Evolutionary conservation across 1,140 invertebrate species (phyloP), one percentile per base, ranked within the genome.

Genomic region (Eubasilissa regina): DNA sequence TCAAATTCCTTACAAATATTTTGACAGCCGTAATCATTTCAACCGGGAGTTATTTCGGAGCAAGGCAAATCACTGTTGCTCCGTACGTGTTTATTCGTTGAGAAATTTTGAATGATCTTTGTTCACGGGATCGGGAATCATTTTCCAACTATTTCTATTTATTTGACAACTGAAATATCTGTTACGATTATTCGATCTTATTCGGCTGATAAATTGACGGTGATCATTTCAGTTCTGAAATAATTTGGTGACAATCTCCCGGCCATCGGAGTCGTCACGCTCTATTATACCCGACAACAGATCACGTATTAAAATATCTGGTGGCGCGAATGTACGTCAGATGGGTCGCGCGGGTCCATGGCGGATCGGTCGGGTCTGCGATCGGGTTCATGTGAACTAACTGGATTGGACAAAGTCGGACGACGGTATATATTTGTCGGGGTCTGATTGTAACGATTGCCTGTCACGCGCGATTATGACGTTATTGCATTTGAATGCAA

Each of bases 1-100:
- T 64, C 60, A 64, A 64, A 64, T 64, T 64, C 60, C 35, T 13
- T 12, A 64, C 25, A 64, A 64, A 64, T 64, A 64, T 64, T 64
- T 64, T 64, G 60, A 64, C 60, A 64, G 60, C 35, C 3, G 35
- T 35, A 64, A 64, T 64, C 25, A 64, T 64, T 64, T 64, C 25
- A 43, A 9, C 0, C 60, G 25, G 55, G 35, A 64, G 60, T 64
- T 64, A 64, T 64, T 7, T 64, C 25, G 9, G 60, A 10, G 9
- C 60, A 21, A 64, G 12, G n/a, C 60, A n/a, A 64, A 51, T 12
- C 48, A 15, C 1, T 35, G 17, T 58, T 58, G 55, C 55, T 58
- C 9, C 60, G 19, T 64, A 58, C 10, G 60, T 64, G 60, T 64
- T 64, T 64, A 64, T 35, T 51, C 48, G 25, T 35, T 17, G 21